Evolutionary conservation across 2,888 invertebrate genomes (phyloP).

Genomic region (Mamestra brassicae): DNA sequence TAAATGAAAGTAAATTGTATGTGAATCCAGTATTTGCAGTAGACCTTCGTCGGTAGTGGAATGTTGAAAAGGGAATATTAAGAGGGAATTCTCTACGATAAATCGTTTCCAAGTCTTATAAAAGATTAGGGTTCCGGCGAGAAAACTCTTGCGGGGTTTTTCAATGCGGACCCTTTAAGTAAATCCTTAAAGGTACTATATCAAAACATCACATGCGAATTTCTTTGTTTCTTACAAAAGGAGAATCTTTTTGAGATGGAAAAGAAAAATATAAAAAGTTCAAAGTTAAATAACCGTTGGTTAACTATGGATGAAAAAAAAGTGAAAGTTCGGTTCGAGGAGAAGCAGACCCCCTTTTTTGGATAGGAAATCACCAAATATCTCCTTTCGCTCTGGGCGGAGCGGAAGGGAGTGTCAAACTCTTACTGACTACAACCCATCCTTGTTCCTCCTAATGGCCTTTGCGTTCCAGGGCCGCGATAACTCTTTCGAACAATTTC

Average conservation of each 20-base stretch:
- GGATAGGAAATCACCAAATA: no score
- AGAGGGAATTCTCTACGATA: slow-evolving; percentile 54
- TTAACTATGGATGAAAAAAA: no score
- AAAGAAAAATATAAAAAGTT: slow-evolving; percentile 19
- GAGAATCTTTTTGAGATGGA: slow-evolving; percentile 33
- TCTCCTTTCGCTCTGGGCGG: no score
- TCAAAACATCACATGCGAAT: slow-evolving; percentile 50
- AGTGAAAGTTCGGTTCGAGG: no score
- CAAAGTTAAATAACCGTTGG: not conserved
- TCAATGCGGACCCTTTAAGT: slow-evolving; percentile 47
- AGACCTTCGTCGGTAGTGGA: slow-evolving; percentile 43
- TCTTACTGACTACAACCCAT: no score
- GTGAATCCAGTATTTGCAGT: slow-evolving; percentile 51
- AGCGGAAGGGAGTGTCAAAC: no score
- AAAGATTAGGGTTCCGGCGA: slow-evolving; percentile 58
- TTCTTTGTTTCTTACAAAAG: slow-evolving; percentile 30
- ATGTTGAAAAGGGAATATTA: slow-evolving; percentile 59
- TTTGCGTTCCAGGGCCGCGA: no score
- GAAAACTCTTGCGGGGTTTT: slow-evolving; percentile 46
- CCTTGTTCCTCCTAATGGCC: no score
- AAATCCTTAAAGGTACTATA: slow-evolving; percentile 47
- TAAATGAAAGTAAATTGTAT: slow-evolving; percentile 53
- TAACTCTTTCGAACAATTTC: no score
- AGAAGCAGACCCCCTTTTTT: no score
- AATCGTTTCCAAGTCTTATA: slow-evolving; percentile 63